A percentile compares a stretch with the other conserved stretches of the same genome.
These are phyloP conservation scores for Sclerurus mexicanus DNA, from an alignment of 2,113 vertebrate species.

Conservation along the genomic window DNA sequence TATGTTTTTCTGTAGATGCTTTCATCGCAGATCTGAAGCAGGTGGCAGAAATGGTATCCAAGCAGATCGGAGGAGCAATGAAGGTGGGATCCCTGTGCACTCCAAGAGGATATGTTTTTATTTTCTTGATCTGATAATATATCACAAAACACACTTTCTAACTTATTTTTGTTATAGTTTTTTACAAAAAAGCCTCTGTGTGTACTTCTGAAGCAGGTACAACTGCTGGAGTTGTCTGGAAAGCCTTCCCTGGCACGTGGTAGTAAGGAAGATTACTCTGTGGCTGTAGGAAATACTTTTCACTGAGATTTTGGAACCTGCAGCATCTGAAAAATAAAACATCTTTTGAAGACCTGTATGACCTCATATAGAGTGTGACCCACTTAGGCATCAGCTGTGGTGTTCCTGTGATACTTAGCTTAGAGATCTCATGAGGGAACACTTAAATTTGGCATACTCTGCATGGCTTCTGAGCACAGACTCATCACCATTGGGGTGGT, in stretches of 20 bases:
- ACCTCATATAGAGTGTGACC: not conserved
- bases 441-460: not conserved
- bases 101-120: not conserved
- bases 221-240: not conserved
- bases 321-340: not conserved
- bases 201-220: not conserved
- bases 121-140: not conserved
- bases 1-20: conserved; percentile 55
- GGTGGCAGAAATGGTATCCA: conserved; percentile 69
- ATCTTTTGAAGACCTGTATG: not conserved
- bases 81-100: conserved; percentile 76
- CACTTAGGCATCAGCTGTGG: not conserved
- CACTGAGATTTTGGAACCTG: not conserved
- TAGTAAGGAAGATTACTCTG: not conserved
- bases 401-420: not conserved
- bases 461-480: not conserved
- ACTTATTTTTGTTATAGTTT: not conserved
- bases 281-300: not conserved
- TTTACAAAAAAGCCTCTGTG: not conserved
- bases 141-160: not conserved
- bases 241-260: not conserved
- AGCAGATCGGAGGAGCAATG: conserved; percentile 76
- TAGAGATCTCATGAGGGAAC: not conserved
- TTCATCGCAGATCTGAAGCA: conserved; percentile 73
- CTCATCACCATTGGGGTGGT: not conserved